Evolutionary conservation across 64 coral and sea anemone genomes (phyloP).

Genomic region (Trachythela sp.): DNA sequence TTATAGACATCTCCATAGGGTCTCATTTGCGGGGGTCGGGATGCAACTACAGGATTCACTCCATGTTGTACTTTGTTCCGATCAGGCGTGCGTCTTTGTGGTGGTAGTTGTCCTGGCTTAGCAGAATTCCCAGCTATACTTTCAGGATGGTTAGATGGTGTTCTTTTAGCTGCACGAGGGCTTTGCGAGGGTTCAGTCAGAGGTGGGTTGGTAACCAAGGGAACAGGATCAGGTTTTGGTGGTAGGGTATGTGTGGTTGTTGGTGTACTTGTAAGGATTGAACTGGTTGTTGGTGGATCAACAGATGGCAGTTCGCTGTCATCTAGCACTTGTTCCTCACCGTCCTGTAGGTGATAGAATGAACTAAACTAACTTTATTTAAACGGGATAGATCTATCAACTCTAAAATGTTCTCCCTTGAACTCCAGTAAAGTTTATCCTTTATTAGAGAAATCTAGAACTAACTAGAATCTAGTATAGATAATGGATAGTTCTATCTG

Average conservation of each 20-base stretch:
- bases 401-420: too few relatives aligned
- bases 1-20: neutral
- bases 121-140: neutral
- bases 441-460: too few relatives aligned
- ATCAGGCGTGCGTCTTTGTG: neutral
- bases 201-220: neutral
- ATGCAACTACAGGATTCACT: neutral
- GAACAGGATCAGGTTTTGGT: neutral
- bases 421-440: too few relatives aligned
- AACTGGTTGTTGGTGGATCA: neutral
- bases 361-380: too few relatives aligned
- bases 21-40: neutral
- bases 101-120: neutral
- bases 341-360: neutral
- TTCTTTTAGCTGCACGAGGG: neutral
- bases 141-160: neutral
- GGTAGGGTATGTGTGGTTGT: neutral
- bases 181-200: neutral
- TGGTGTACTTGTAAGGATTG: neutral
- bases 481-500: too few relatives aligned
- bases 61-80: neutral
- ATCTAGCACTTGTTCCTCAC: neutral
- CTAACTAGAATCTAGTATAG: too few relatives aligned
- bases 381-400: too few relatives aligned
- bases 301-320: neutral